phyloP scores from a whole-genome alignment of 1,140 invertebrate genomes.

The Mactra quadrangularis region DNA sequence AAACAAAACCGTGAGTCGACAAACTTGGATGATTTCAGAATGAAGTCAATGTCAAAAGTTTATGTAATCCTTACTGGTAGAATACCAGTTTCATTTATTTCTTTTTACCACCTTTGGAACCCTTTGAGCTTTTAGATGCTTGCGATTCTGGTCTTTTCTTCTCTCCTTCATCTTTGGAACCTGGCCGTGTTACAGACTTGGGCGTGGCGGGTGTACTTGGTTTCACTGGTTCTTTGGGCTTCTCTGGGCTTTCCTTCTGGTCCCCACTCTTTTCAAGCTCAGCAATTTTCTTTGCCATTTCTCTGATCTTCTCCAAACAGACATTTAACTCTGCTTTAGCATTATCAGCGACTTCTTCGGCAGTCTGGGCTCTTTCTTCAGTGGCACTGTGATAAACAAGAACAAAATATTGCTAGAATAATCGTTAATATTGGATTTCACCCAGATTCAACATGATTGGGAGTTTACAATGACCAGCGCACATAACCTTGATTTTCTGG shows the following conservation, averaged over 20 bases:
- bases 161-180: slow-evolving; percentile 59
- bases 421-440: no score
- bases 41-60: no score
- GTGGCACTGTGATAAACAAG: no score
- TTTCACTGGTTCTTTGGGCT: slow-evolving; percentile 26
- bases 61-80: no score
- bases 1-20: no score
- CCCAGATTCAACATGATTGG: no score
- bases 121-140: slow-evolving; percentile 66
- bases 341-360: slow-evolving; percentile 74
- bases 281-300: slow-evolving; percentile 74
- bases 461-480: no score
- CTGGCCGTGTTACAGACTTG: slow-evolving; percentile 39
- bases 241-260: slow-evolving; percentile 28
- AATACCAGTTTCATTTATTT: slow-evolving; percentile 29
- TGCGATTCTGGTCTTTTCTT: slow-evolving; percentile 65
- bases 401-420: no score
- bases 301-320: slow-evolving; percentile 74
- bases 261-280: slow-evolving; percentile 60
- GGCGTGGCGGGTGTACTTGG: slow-evolving; percentile 60
- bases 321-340: slow-evolving; percentile 72
- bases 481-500: no score
- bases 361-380: slow-evolving; percentile 78
- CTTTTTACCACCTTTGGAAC: slow-evolving; percentile 65
- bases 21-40: no score